Evolutionary conservation across 2,113 vertebrate species (phyloP).

Genomic region (Gobiocypris rarus): DNA sequence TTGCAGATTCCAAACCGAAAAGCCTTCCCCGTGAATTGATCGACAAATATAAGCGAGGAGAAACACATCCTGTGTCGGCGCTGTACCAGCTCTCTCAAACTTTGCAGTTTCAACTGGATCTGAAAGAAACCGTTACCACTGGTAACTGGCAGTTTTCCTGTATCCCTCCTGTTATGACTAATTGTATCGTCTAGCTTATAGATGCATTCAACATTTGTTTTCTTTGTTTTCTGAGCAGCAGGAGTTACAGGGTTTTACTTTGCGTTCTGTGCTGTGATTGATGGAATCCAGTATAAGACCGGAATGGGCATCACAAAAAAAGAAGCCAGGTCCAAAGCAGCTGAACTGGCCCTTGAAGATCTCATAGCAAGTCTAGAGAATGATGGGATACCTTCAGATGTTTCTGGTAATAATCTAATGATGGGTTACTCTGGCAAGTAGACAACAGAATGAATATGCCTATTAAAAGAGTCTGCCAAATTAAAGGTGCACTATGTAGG

Average conservation of each 20-base stretch:
- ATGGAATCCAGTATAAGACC: slow-evolving; percentile 85
- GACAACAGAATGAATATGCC: no score
- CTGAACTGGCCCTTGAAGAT: slow-evolving; percentile 85
- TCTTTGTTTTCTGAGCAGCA: slow-evolving; percentile 69
- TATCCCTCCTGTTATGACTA: not conserved
- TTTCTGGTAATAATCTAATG: slow-evolving; percentile 70
- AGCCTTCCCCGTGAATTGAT: slow-evolving; percentile 70
- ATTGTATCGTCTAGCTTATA: not conserved
- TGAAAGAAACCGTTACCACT: slow-evolving; percentile 87
- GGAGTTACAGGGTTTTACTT: slow-evolving; percentile 81
- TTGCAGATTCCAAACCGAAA: slow-evolving; percentile 58
- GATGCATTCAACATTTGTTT: slow-evolving; percentile 3
- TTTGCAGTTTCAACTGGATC: slow-evolving; percentile 76
- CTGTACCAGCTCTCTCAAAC: slow-evolving; percentile 82
- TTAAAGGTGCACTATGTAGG: no score
- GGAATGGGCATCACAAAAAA: slow-evolving; percentile 91
- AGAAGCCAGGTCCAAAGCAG: slow-evolving; percentile 83
- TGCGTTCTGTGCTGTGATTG: slow-evolving; percentile 90
- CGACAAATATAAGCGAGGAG: slow-evolving; percentile 76
- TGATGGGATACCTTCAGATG: slow-evolving; percentile 56
- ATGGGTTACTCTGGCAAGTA: not conserved
- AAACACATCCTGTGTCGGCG: slow-evolving; percentile 81
- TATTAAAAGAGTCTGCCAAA: not conserved
- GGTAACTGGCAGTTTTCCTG: slow-evolving; percentile 69
- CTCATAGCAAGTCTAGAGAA: slow-evolving; percentile 74